Evolutionary conservation across 2,797 vertebrate species (phyloP), one percentile per base, ranked within the genome.

Genomic region (Synaphobranchus kaupii): DNA sequence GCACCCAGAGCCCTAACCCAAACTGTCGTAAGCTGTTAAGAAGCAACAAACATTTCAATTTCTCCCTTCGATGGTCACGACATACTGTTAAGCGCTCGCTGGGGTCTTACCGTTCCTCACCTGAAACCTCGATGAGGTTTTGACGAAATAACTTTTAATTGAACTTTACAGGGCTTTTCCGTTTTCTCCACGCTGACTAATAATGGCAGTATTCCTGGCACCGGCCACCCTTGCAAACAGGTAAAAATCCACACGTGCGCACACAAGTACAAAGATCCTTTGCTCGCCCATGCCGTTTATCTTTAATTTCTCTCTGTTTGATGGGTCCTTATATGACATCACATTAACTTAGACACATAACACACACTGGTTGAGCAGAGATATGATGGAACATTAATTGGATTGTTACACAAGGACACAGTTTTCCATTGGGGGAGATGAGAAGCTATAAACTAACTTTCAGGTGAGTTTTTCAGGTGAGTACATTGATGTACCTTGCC

Each of bases 1-100:
- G 76, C 22, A 48, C 8, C 20, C 76, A 80, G 20, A 80, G 76
- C 44, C 76, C 9, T 25, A 50, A 48, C 44, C 47, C 76, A 80
- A 80, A 48, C 44, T 80, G 76, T 80, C 34, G 22, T 48, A 80
- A 80, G 76, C 76, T n/a, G 76, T 80, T 80, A 80, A 80, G 76
- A 80, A 25, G 76, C 17, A 10, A 20, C 1, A 80, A 80, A 80
- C 76, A 80, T 80, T 80, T 80, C 76, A 80, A 80, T 80, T 80
- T 80, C 76, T n/a, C 76, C 76, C 76, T 80, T 48, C 39, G n/a
- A 80, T n/a, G n/a, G 76, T 50, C 76, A 80, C 47, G n/a, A 50
- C 20, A 48, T 48, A 25, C 71, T 13, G 71, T 28, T 10, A 0
- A 12, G 4, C 20, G 71, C 71, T 20, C 15, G 71, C 54, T 1